A percentile compares a stretch with the other conserved stretches of the same genome.
phyloP scores from a whole-genome alignment of 1,140 invertebrate genomes.

The Tribolium castaneum region DNA sequence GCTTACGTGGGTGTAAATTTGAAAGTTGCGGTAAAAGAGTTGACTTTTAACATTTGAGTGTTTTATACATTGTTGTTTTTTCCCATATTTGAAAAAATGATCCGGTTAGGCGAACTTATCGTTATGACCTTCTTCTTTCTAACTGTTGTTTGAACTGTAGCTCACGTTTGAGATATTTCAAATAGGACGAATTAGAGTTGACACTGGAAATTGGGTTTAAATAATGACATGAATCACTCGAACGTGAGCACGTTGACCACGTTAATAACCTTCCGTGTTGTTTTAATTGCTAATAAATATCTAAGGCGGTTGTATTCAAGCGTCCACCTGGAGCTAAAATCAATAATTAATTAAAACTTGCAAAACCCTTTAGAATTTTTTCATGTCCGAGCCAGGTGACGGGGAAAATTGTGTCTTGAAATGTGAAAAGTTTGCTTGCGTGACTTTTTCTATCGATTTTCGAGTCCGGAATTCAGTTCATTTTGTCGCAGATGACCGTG shows the following conservation, averaged over 20 bases:
- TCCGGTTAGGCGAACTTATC: neutral
- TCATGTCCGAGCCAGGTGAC: constrained; percentile 7
- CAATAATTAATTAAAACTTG: constrained; percentile 25
- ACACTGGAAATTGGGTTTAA: constrained; percentile 3
- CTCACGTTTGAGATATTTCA: neutral
- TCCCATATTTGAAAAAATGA: neutral
- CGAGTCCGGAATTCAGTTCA: neutral
- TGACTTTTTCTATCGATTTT: constrained; percentile 24
- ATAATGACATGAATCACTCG: constrained; percentile 18
- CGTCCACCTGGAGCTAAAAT: neutral
- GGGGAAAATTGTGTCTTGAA: constrained; percentile 26
- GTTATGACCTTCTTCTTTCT: constrained; percentile 1
- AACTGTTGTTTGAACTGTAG: constrained; percentile 5
- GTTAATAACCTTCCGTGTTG: constrained; percentile 6
- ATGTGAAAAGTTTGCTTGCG: constrained; percentile 22
- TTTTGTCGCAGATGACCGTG: constrained; percentile 12
- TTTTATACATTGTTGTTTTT: neutral
- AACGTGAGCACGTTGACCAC: neutral
- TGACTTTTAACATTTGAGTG: constrained; percentile 22
- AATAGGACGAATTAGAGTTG: neutral
- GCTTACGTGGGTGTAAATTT: constrained; percentile 23
- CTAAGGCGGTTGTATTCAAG: neutral
- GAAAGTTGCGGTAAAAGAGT: constrained; percentile 30
- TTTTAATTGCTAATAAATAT: constrained; percentile 8
- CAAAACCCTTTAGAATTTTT: constrained; percentile 14